Conservation (phyloP, 2,113 vertebrate species). For the Corydoras sp. region DNA sequence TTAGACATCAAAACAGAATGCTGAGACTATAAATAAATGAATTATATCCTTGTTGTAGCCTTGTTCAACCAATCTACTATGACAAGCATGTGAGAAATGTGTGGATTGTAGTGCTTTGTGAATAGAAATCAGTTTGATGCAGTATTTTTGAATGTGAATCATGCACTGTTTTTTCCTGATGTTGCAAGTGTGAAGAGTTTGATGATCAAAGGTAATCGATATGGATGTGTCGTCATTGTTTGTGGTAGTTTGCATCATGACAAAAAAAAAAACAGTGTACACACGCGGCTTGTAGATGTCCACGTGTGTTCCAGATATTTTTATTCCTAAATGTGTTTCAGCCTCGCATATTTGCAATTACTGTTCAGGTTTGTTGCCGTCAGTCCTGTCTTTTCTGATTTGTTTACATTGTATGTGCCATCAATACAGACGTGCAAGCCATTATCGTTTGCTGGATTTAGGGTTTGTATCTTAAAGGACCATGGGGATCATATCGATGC, state of each 20-base stretch:
- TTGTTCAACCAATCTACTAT: slow-evolving; percentile 11
- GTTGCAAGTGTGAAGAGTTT: slow-evolving; percentile 10
- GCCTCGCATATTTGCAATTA: neutral
- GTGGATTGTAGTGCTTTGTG: slow-evolving; percentile 7
- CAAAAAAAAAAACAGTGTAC: neutral
- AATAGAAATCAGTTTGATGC: slow-evolving; percentile 18
- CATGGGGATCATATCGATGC: neutral
- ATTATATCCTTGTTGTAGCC: neutral
- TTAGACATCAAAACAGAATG: slow-evolving; percentile 13
- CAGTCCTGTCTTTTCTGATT: neutral
- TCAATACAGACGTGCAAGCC: slow-evolving; percentile 4
- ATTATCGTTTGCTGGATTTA: slow-evolving; percentile 1
- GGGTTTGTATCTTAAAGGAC: neutral
- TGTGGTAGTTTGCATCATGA: neutral
- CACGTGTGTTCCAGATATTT: neutral
- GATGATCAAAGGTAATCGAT: slow-evolving; percentile 6
- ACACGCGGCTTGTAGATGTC: neutral
- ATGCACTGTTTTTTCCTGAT: slow-evolving; percentile 16
- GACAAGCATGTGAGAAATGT: slow-evolving; percentile 16
- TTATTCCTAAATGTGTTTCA: neutral
- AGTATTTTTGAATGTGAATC: slow-evolving; percentile 38
- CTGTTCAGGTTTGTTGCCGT: neutral
- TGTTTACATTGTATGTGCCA: slow-evolving; percentile 18
- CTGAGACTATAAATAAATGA: neutral
- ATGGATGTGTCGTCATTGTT: neutral